phyloP scores from a whole-genome alignment of 2,888 invertebrate species.

The Ormyrus labotus region DNA sequence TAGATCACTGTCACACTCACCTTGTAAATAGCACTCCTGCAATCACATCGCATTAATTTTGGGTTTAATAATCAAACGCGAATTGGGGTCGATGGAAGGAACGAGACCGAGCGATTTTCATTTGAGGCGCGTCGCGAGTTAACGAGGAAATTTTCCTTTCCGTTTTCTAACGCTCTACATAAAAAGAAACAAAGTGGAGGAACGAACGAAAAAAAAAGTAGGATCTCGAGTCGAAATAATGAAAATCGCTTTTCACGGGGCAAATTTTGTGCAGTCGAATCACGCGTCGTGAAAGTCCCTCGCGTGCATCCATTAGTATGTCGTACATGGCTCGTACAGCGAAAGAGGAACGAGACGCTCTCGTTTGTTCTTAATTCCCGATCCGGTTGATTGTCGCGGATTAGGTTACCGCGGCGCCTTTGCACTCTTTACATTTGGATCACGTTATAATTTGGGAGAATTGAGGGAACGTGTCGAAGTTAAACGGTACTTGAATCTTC shows the following conservation, averaged over 20 bases:
- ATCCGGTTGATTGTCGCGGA: slow-evolving; percentile 42
- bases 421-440: not conserved
- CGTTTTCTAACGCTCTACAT: slow-evolving; percentile 35
- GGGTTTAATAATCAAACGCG: not conserved
- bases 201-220: slow-evolving; percentile 26
- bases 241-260: slow-evolving; percentile 57
- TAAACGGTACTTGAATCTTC: no score
- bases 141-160: slow-evolving; percentile 35
- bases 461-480: no score
- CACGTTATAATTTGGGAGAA: no score
- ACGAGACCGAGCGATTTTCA: slow-evolving; percentile 55
- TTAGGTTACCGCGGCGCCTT: slow-evolving; percentile 8
- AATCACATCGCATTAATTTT: slow-evolving; percentile 23
- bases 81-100: slow-evolving; percentile 37
- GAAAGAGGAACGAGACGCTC: slow-evolving; percentile 29
- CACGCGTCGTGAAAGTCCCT: slow-evolving; percentile 57
- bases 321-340: slow-evolving; percentile 26
- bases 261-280: slow-evolving; percentile 52
- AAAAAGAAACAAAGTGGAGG: slow-evolving; percentile 2
- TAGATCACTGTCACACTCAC: slow-evolving; percentile 28
- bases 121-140: slow-evolving; percentile 24
- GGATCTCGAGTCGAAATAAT: slow-evolving; percentile 43
- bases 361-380: slow-evolving; percentile 41
- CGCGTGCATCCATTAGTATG: slow-evolving; percentile 52
- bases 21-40: slow-evolving; percentile 46